These are phyloP conservation scores for Urocitellus parryii DNA, from an alignment of 2,113 vertebrate genomes.

Conservation along the genomic window DNA sequence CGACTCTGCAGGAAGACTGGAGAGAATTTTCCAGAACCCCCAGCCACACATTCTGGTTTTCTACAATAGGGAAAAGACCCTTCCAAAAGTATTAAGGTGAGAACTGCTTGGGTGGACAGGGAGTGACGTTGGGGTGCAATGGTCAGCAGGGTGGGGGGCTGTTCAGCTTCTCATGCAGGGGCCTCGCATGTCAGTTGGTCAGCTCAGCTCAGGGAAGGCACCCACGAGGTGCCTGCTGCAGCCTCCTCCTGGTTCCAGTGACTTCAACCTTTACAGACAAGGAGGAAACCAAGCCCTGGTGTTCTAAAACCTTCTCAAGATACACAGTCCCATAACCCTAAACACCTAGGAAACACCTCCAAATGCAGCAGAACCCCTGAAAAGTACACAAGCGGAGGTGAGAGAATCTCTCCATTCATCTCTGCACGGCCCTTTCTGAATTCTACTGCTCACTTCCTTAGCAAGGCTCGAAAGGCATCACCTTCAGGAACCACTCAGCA, in stretches of 20 bases:
- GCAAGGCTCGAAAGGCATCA: background rate
- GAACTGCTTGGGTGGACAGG: background rate
- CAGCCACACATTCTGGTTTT: background rate
- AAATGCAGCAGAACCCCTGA: background rate
- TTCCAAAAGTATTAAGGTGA: conserved; percentile 51
- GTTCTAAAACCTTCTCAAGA: background rate
- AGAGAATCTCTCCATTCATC: background rate
- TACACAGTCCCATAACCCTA: accelerated
- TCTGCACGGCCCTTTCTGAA: background rate
- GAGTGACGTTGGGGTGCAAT: background rate
- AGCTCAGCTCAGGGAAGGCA: background rate
- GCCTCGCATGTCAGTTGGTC: background rate
- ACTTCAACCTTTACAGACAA: background rate
- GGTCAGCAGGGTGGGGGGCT: accelerated
- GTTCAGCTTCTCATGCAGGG: too few relatives aligned
- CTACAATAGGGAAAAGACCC: conserved; percentile 49
- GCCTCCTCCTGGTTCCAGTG: conserved; percentile 60
- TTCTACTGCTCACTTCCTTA: background rate
- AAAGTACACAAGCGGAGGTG: background rate
- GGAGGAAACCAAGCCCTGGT: accelerated
- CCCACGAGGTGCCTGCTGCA: background rate
- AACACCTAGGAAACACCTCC: background rate
- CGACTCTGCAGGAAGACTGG: background rate
- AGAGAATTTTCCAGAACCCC: conserved; percentile 48
- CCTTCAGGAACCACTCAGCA: background rate